These are phyloP conservation scores for Hormaphis cornu DNA, from an alignment of 1,140 invertebrate genomes.

Conservation along the genomic window DNA sequence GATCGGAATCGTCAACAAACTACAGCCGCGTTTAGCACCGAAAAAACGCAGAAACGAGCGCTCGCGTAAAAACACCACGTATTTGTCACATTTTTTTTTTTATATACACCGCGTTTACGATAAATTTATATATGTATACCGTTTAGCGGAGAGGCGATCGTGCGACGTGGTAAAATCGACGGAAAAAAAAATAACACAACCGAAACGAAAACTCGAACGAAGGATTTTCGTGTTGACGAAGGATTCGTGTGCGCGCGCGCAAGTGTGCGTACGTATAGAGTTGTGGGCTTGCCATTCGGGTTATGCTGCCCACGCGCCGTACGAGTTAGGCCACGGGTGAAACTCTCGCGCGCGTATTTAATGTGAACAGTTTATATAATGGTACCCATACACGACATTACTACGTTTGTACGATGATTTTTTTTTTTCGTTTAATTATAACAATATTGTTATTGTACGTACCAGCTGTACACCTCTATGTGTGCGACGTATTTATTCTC, in stretches of 20 bases:
- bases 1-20: not conserved
- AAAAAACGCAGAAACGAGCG: not conserved
- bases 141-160: not conserved
- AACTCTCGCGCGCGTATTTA: slow-evolving; percentile 9
- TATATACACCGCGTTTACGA: too few species aligned
- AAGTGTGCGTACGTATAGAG: not conserved
- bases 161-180: not conserved
- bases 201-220: slow-evolving; percentile 13
- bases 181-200: not conserved
- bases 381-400: not conserved
- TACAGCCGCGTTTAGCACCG: not conserved
- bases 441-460: too few species aligned
- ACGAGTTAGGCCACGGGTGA: slow-evolving; percentile 21
- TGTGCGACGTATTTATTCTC: not conserved
- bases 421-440: too few species aligned
- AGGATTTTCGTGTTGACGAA: slow-evolving; percentile 8
- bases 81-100: too few species aligned
- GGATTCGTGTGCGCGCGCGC: not conserved
- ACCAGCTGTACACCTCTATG: too few species aligned
- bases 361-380: slow-evolving; percentile 1
- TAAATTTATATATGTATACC: not conserved
- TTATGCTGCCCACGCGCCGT: slow-evolving; percentile 23
- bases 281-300: slow-evolving; percentile 29
- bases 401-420: too few species aligned
- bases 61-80: not conserved